Evolutionary conservation across 2,797 vertebrate genomes (phyloP), one percentile per base, ranked within the genome.

Genomic region (Thalassophryne amazonica): DNA sequence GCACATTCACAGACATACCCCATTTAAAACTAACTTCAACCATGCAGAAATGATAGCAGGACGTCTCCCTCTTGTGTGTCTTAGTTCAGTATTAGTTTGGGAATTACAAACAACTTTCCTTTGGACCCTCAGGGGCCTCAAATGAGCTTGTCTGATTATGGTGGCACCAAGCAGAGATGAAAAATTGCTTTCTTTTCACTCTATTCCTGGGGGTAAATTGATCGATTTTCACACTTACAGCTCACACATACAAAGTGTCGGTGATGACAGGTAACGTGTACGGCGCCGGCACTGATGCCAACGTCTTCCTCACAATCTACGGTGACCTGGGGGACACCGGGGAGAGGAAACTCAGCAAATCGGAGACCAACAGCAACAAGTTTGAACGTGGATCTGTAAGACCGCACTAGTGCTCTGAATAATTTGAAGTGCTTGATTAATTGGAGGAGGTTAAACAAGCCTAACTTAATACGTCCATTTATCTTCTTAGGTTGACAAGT

Each of bases 241-340:
- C 91, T 78, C 94, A 97, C 76, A 92, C 87, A 0, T 99, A 98
- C 87, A 93, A 88, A 3, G 91, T 99, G 61, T 90, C 91, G 0
- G 92, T 99, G 61, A 94, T 86, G 83, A 99, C 97, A 1, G 95
- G 97, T 1, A 94, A 99, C 1, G 57, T 94, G 52, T 92, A 92
- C 0, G 92, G 94, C 2, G 92, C 92, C 0, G 97, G 97, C 19
- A 99, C 95, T 0, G 97, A 99, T 0, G 96, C 97, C 36, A 96
- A 90, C 1, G 95, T 99, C 52, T 99, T 95, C 81, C 88, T 99
- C 59, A 97, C 94, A 1, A 90, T 99, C 61, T 98, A 93, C 0
- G 97, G 97, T 40, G 95, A 98, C 78, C 83, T 93, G 30, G 97
- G 97, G 0, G 97, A 99, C 73, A 97, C 93, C 0, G 97, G 97